Evolutionary conservation across 2,797 vertebrate genomes (phyloP).

Genomic region (Anguilla marmorata): DNA sequence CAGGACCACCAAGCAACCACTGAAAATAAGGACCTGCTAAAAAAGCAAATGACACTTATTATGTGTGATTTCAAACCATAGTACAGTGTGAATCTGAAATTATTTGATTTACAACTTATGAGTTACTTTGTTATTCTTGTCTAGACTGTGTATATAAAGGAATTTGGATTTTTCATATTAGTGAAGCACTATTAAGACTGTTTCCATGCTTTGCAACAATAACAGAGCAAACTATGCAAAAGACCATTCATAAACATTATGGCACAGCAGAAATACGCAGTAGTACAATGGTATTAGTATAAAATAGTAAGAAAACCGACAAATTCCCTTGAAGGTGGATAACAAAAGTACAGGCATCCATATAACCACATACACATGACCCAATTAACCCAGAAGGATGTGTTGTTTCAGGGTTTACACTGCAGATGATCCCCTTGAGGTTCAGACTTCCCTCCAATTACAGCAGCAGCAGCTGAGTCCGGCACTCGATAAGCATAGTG

Average conservation of each 20-base stretch:
- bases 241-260: background rate
- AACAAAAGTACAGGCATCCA: background rate
- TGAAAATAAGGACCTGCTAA: background rate
- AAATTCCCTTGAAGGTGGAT: background rate
- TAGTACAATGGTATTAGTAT: background rate
- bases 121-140: background rate
- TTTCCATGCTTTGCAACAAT: background rate
- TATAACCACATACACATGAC: slow-evolving; percentile 2
- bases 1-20: background rate
- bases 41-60: background rate
- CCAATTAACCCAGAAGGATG: background rate
- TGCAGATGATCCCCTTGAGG: background rate
- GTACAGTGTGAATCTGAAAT: background rate
- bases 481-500: background rate
- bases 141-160: background rate
- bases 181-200: background rate
- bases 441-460: slow-evolving; percentile 21
- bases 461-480: background rate
- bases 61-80: background rate
- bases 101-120: background rate
- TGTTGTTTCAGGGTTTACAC: slow-evolving; percentile 8
- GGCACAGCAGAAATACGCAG: background rate
- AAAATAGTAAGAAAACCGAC: background rate
- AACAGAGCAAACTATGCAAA: background rate
- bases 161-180: background rate